A percentile compares a stretch with the other conserved stretches of the same genome.
Evolutionary conservation across 2,113 vertebrate genomes (phyloP).

Genomic region (Nyctereutes procyonoides): DNA sequence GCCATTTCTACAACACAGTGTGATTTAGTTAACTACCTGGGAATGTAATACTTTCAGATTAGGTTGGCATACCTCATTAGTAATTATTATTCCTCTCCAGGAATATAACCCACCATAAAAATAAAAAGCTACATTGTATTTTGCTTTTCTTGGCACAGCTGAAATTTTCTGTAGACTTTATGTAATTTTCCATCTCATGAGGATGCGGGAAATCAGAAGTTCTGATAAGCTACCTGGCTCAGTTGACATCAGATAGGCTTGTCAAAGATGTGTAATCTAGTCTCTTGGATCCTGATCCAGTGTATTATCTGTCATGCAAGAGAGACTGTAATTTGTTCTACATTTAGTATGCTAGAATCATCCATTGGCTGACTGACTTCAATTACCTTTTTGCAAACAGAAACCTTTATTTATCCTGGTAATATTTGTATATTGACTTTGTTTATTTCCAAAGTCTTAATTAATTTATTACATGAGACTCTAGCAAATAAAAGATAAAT

Average conservation of each 20-base stretch:
- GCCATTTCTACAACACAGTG: neutral
- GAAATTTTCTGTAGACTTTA: neutral
- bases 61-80: neutral
- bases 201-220: neutral
- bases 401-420: constrained; percentile 10
- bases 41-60: neutral
- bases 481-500: constrained; percentile 45
- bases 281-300: neutral
- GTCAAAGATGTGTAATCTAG: neutral
- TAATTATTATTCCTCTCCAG: neutral
- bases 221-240: neutral
- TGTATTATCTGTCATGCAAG: neutral
- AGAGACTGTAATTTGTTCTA: neutral
- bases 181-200: neutral
- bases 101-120: neutral
- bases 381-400: constrained; percentile 59
- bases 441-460: constrained; percentile 39
- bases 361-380: constrained; percentile 27
- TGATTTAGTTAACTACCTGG: neutral
- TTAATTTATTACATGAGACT: constrained; percentile 41
- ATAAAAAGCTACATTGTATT: neutral
- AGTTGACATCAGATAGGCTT: neutral
- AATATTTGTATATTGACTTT: neutral
- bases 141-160: neutral
- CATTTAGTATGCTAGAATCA: neutral